A percentile compares a stretch with the other conserved stretches of the same genome.
phyloP scores from a whole-genome alignment of 2,113 vertebrate species.

The Eleginops maclovinus region DNA sequence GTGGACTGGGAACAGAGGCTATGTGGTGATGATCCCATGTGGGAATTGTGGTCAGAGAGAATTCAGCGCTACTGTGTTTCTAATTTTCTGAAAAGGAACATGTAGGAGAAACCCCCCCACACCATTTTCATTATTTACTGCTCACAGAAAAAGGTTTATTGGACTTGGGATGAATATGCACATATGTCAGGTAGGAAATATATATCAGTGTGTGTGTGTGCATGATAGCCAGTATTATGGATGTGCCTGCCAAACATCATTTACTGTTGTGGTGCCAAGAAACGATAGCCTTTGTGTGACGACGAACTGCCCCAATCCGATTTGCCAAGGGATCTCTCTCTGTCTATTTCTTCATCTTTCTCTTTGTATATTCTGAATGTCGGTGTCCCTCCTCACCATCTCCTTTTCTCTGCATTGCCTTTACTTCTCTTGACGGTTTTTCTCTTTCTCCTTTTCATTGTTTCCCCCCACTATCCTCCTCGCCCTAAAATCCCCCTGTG shows the following conservation, averaged over 20 bases:
- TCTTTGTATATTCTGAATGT: not conserved
- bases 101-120: not conserved
- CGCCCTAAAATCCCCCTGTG: slow-evolving; percentile 28
- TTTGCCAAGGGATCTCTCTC: slow-evolving; percentile 53
- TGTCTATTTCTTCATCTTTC: slow-evolving; percentile 7
- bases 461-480: not conserved
- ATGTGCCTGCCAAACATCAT: slow-evolving; percentile 75
- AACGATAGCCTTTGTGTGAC: slow-evolving; percentile 72
- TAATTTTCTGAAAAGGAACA: not conserved
- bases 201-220: slow-evolving; percentile 31
- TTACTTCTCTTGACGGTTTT: slow-evolving; percentile 3
- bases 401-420: not conserved
- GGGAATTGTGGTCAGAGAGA: slow-evolving; percentile 27
- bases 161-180: not conserved
- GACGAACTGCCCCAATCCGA: slow-evolving; percentile 68
- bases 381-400: no score
- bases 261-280: slow-evolving; percentile 71
- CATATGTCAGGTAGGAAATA: slow-evolving; percentile 1
- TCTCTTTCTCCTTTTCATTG: slow-evolving; percentile 1
- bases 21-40: slow-evolving; percentile 4
- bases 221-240: slow-evolving; percentile 55
- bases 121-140: not conserved
- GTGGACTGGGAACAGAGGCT: slow-evolving; percentile 24
- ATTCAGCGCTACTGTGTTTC: not conserved
- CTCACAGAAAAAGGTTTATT: no score